Conservation (phyloP, 2,797 vertebrate genomes). For the Pangasius krempfi region DNA sequence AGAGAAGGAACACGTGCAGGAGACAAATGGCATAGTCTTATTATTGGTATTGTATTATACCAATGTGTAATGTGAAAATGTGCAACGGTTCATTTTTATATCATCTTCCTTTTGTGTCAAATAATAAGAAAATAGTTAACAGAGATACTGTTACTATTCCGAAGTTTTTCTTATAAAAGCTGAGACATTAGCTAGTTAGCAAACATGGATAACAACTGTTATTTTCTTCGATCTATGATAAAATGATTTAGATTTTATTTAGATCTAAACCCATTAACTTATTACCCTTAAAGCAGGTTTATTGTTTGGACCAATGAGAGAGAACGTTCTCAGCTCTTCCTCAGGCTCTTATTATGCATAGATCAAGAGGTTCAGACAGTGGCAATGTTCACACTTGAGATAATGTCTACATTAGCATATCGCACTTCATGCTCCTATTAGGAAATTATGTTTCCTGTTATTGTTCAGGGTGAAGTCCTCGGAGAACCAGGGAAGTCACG, state of each 20-base stretch:
- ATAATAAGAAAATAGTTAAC: not conserved
- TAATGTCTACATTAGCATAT: conserved; percentile 19
- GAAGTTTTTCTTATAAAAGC: not conserved
- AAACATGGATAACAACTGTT: too few relatives aligned
- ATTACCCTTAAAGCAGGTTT: not conserved
- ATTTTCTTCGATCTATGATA: not conserved
- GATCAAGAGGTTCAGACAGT: not conserved
- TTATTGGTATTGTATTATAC: not conserved
- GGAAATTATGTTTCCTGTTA: conserved; percentile 18
- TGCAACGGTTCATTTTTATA: not conserved
- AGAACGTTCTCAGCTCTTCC: not conserved
- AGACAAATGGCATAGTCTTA: not conserved
- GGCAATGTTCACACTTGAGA: not conserved
- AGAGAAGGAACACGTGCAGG: not conserved
- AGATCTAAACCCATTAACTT: not conserved
- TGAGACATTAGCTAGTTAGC: not conserved
- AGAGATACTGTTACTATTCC: not conserved
- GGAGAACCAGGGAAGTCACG: not conserved
- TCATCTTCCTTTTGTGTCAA: not conserved
- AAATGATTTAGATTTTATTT: not conserved
- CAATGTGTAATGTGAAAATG: not conserved
- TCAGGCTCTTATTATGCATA: not conserved
- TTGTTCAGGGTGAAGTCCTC: not conserved
- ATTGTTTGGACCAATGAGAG: not conserved
- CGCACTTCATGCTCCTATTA: conserved; percentile 4